Percentiles rank a stretch among this genome's conserved stretches.
Evolutionary conservation across 2,888 invertebrate species (phyloP).

Genomic region (Pandemis cinnamomeana): DNA sequence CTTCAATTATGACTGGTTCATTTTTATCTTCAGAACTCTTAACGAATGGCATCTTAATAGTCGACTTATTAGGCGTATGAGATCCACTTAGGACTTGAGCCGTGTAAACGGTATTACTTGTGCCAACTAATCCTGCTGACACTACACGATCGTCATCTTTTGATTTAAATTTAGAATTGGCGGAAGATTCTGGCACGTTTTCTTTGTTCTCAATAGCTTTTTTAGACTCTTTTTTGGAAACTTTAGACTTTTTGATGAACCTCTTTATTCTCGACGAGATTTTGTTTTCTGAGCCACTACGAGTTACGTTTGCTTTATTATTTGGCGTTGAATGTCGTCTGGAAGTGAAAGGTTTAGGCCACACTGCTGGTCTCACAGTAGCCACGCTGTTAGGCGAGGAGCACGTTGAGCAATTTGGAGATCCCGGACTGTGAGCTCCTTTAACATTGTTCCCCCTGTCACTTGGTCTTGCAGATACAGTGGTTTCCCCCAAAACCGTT

Average conservation of each 20-base stretch:
- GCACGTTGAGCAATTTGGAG: constrained; percentile 68
- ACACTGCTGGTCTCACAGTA: constrained; percentile 62
- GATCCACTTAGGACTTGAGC: constrained; percentile 56
- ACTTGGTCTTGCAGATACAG: constrained; percentile 22
- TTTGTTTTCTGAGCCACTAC: constrained; percentile 54
- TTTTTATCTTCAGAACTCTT: constrained; percentile 48
- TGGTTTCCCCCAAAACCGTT: constrained; percentile 46
- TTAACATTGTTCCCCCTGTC: constrained; percentile 45
- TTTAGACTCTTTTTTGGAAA: constrained; percentile 48
- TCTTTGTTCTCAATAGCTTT: constrained; percentile 63
- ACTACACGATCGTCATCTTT: constrained; percentile 48
- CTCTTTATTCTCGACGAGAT: constrained; percentile 58
- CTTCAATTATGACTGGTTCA: constrained; percentile 33
- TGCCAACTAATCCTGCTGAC: constrained; percentile 53
- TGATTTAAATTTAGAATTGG: constrained; percentile 47
- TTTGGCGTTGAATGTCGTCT: constrained; percentile 57
- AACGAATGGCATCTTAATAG: constrained; percentile 51
- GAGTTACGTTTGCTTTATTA: constrained; percentile 46
- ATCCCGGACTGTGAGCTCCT: constrained; percentile 54
- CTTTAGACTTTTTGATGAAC: constrained; percentile 54
- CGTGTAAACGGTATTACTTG: constrained; percentile 59
- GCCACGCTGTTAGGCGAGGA: constrained; percentile 71
- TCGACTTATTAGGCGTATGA: constrained; percentile 52
- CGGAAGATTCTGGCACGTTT: constrained; percentile 64
- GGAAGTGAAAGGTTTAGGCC: constrained; percentile 49